Evolutionary conservation across 2,113 vertebrate species (phyloP), one percentile per base, ranked within the genome.

Genomic region (Silurus asotus): DNA sequence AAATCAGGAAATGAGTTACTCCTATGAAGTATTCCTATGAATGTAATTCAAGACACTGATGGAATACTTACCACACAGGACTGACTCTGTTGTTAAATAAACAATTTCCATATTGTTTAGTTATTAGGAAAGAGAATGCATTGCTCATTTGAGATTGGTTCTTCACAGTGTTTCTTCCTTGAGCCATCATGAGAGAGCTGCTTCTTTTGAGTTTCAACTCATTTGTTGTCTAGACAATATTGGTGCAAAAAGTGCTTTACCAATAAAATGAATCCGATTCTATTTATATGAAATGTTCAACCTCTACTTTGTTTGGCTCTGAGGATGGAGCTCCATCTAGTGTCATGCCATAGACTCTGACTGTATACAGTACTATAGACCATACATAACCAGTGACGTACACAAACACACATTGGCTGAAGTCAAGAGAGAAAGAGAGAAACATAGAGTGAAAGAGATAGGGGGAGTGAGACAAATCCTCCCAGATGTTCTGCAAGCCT

Each of bases 271-370:
- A 53, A 23, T 53, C 8, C 6, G 56, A 28, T 77, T 15, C 53
- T 17, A 58, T 58, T 37, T 3, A 56, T 77, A 9, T 28, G 15
- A 78, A 78, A 56, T 58, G 76, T 58, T 55, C 8, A 78, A 37
- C 1, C 17, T 58, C 6, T 19, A 78, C 20, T 56, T 17, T 76
- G 20, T 55, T 75, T 85, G 23, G 80, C 81, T 61, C 59, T 81
- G 75, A 70, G 85, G 17, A 81, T 67, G 69, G 23, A 89, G 87
- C 87, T 19, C 87, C 87, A 88, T 84, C 87, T 88, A 84, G 85
- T 87, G 85, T 61, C 13, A 14, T 37, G 23, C 49, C 49, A 53
- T 59, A 28, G 17, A 81, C 17, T 55, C n/a, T 8, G 7, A 72
- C 20, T 59, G 6, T 72, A 14, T 48, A 28, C 28, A 58, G 49